Evolutionary conservation across 2,113 vertebrate species (phyloP).

Genomic region (Amazona vittata): DNA sequence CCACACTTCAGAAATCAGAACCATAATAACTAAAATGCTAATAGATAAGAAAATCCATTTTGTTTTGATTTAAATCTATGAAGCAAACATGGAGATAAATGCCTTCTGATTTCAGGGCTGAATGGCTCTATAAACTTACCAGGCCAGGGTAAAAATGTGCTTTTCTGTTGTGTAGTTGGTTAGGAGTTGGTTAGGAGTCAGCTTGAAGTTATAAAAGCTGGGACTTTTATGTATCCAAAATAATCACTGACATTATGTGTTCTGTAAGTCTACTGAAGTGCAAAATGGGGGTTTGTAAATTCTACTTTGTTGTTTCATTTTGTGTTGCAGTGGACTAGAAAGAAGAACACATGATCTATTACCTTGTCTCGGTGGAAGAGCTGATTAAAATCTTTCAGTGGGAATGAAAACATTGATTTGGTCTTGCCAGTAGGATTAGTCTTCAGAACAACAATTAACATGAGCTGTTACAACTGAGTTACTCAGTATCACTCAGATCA

Average conservation of each 20-base stretch:
- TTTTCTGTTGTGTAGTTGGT: not conserved
- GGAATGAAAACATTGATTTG: not conserved
- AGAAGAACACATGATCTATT: not conserved
- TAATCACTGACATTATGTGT: not conserved
- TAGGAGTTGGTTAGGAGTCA: not conserved
- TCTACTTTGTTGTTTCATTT: not conserved
- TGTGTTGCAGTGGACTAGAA: not conserved
- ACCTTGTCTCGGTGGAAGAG: not conserved
- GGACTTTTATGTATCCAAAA: not conserved
- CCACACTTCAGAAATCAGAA: not conserved
- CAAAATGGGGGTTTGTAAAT: accelerated
- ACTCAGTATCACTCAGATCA: not conserved
- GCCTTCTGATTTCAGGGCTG: not conserved
- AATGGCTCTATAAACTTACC: not conserved
- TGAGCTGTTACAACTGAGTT: not conserved
- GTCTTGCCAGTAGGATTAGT: not conserved
- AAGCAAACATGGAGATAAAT: not conserved
- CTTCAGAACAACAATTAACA: conserved; percentile 9
- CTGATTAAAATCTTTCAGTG: not conserved
- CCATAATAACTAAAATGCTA: not conserved
- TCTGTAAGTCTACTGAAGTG: not conserved
- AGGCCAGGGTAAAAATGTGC: not conserved
- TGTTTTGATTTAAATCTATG: not conserved
- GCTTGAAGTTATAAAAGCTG: not conserved
- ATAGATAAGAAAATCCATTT: not conserved